Conservation (phyloP, 23 tunicate genomes). For the Aplidium turbinatum region DNA sequence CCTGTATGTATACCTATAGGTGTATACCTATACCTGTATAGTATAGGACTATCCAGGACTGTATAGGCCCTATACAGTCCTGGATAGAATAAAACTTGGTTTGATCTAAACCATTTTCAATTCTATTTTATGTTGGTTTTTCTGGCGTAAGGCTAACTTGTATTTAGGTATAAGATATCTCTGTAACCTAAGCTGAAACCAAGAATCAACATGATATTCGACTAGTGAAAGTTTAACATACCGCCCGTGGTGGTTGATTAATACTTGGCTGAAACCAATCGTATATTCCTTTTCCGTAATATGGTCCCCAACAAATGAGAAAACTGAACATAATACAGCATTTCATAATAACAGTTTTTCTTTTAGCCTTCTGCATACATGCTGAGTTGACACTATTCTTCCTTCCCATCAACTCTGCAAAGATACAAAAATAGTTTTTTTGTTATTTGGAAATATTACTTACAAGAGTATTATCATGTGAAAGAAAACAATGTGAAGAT, state of each 20-base stretch:
- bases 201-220: too few relatives aligned
- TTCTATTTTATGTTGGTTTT: too few relatives aligned
- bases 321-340: constrained; percentile 56
- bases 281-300: constrained; percentile 76
- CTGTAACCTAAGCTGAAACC: too few relatives aligned
- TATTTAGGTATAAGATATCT: too few relatives aligned
- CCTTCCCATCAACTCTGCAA: constrained; percentile 31
- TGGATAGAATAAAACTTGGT: too few relatives aligned
- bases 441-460: background rate
- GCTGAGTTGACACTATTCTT: constrained; percentile 37
- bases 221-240: background rate
- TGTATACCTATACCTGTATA: too few relatives aligned
- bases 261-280: constrained; percentile 52
- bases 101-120: too few relatives aligned
- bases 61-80: too few relatives aligned
- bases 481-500: too few relatives aligned
- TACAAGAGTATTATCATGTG: background rate
- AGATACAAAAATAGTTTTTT: background rate
- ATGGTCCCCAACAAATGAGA: constrained; percentile 86
- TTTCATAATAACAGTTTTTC: constrained; percentile 49
- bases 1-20: too few relatives aligned
- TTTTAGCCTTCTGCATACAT: constrained; percentile 48
- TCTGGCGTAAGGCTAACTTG: too few relatives aligned
- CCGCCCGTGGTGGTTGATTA: background rate
- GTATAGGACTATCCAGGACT: too few relatives aligned